phyloP scores from a whole-genome alignment of 2,888 invertebrate species.

The Cordylochernes scorpioides region DNA sequence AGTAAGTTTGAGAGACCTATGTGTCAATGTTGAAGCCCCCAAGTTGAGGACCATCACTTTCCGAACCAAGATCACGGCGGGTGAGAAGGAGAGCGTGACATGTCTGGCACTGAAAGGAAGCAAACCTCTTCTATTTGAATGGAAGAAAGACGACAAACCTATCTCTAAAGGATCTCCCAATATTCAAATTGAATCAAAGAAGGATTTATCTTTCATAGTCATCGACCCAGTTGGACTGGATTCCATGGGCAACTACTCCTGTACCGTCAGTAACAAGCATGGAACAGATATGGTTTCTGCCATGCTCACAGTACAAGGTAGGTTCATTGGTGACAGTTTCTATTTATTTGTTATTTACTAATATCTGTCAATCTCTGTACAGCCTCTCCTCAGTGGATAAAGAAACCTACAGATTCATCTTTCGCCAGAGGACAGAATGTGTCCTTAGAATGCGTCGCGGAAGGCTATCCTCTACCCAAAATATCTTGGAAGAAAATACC shows the following conservation, averaged over 20 bases:
- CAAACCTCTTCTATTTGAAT: slow-evolving; percentile 12
- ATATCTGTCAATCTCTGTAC: too few relatives aligned
- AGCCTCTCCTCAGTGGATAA: background rate
- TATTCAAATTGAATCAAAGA: slow-evolving; percentile 3
- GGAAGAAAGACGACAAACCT: slow-evolving; percentile 8
- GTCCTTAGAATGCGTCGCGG: background rate
- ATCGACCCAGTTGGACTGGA: slow-evolving; percentile 5
- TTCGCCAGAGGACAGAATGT: background rate
- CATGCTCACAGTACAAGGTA: too few relatives aligned
- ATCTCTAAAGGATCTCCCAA: slow-evolving; percentile 1
- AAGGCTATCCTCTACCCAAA: background rate
- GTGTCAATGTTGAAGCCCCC: too few relatives aligned
- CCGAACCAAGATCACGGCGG: too few relatives aligned
- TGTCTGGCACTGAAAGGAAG: slow-evolving; percentile 13
- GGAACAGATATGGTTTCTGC: too few relatives aligned
- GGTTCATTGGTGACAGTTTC: too few relatives aligned
- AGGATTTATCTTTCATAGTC: slow-evolving; percentile 6
- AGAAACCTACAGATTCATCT: background rate
- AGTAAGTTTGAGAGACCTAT: too few relatives aligned
- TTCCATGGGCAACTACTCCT: slow-evolving; percentile 12
- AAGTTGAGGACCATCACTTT: too few relatives aligned
- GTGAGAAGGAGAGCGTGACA: slow-evolving; percentile 11
- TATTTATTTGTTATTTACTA: too few relatives aligned
- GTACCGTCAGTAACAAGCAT: slow-evolving; percentile 9
- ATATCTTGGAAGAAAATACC: background rate